Conservation (phyloP, 2,113 vertebrate genomes). For the Sapayoa aenigma region DNA sequence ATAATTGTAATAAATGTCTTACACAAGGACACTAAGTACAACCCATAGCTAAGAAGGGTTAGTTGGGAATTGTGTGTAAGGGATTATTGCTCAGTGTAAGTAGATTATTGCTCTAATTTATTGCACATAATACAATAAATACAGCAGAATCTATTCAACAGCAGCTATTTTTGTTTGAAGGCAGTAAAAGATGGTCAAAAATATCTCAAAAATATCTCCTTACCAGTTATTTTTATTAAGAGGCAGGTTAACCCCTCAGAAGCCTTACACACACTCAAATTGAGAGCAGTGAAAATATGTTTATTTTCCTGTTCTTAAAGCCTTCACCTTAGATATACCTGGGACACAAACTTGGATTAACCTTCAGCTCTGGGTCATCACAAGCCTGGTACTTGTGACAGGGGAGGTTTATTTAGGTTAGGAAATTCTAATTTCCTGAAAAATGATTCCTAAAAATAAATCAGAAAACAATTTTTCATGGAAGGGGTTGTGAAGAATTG, state of each 20-base stretch:
- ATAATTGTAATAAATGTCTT: background rate
- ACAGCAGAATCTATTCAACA: background rate
- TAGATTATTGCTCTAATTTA: background rate
- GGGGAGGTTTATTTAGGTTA: background rate
- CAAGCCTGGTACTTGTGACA: background rate
- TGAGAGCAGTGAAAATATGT: background rate
- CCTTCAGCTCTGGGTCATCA: background rate
- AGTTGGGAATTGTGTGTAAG: background rate
- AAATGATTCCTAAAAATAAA: background rate
- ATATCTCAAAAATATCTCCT: background rate
- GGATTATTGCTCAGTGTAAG: background rate
- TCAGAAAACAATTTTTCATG: background rate
- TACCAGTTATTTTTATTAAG: background rate
- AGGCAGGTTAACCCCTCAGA: background rate
- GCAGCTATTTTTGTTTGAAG: background rate
- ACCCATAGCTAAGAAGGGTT: background rate
- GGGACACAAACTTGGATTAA: background rate
- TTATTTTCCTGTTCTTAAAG: background rate
- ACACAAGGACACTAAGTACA: background rate
- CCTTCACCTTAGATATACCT: background rate
- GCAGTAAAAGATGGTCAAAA: background rate
- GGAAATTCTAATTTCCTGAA: too few species aligned
- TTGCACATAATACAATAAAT: background rate
- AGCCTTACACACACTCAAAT: background rate
- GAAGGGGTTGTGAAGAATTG: background rate